Evolutionary conservation across 1,140 invertebrate genomes (phyloP), one percentile per base, ranked within the genome.

Genomic region (Steinernema feltiae): DNA sequence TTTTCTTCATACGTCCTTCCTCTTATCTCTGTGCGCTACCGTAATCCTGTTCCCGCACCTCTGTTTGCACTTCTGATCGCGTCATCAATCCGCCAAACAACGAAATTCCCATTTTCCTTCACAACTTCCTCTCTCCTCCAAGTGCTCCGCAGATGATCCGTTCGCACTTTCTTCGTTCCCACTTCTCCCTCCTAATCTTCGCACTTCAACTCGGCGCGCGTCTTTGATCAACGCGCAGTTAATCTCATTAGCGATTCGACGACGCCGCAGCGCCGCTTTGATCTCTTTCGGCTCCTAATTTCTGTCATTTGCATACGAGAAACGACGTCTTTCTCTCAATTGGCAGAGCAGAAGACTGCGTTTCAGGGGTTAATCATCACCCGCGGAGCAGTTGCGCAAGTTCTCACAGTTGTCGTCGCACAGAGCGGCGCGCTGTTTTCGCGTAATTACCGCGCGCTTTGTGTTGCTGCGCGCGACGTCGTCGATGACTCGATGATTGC

Each of bases 381-480:
- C 35, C 35, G 35, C 7, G 53, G 53, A 17, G 53, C 7, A 3
- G 3, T 63, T 63, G 24, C 53, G 53, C 53, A 63, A 63, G 53
- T 63, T 63, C 53, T 63, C 53, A 63, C 53, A 63, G 53, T 63
- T 63, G 53, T 63, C 53, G n/a, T n/a, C n/a, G n/a, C n/a, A n/a
- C n/a, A n/a, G n/a, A n/a, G n/a, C n/a, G 53, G 53, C 7, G 2
- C 3, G 24, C 24, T 7, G 7, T 63, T 63, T 63, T 3, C 24
- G 53, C 24, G 53, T 63, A 63, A 63, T 63, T 63, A 63, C 53
- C 53, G 24, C 12, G 53, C 3, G 24, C 7, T 17, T 63, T 63
- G 53, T 63, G 41, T 46, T 7, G 7, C n/a, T 46, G 41, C 41
- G n/a, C 41, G 7, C n/a, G n/a, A 12, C 41, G 41, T 46, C 41